Percentiles rank a stretch among this genome's conserved stretches.
Evolutionary conservation across 2,113 vertebrate species (phyloP).

Genomic region (Promerops cafer): DNA sequence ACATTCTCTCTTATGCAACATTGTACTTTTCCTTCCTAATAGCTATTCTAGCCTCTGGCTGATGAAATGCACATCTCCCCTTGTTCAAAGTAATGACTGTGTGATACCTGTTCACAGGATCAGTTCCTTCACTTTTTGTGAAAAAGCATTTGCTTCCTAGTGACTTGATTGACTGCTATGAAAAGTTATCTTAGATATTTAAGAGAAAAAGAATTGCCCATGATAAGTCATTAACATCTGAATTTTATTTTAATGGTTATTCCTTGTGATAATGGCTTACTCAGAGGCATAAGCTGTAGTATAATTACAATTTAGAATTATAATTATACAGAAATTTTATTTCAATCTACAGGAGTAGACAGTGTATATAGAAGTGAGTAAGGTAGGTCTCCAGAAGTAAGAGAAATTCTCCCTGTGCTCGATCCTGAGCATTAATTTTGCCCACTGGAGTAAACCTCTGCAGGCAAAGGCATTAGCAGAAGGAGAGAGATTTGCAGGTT

Average conservation of each 20-base stretch:
- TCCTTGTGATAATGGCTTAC: background rate
- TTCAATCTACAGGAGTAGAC: background rate
- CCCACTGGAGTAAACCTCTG: background rate
- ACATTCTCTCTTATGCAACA: background rate
- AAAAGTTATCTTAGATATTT: background rate
- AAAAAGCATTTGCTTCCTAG: background rate
- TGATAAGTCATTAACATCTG: background rate
- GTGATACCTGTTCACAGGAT: background rate
- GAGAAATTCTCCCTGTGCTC: background rate
- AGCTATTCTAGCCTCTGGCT: background rate
- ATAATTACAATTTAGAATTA: conserved; percentile 9
- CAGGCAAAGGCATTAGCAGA: background rate
- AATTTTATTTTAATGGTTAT: conserved; percentile 30
- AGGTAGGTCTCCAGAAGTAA: background rate
- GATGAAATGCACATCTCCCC: background rate
- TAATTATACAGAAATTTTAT: conserved; percentile 11
- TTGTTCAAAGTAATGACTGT: background rate
- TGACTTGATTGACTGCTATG: background rate
- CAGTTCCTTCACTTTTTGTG: background rate
- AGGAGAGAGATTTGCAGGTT: background rate
- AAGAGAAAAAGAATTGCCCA: background rate
- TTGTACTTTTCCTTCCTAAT: background rate
- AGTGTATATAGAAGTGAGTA: background rate
- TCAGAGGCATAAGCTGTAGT: background rate
- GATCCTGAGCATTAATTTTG: background rate